Conservation (phyloP, 2,888 invertebrate species). For the Drosophila buzzatii region DNA sequence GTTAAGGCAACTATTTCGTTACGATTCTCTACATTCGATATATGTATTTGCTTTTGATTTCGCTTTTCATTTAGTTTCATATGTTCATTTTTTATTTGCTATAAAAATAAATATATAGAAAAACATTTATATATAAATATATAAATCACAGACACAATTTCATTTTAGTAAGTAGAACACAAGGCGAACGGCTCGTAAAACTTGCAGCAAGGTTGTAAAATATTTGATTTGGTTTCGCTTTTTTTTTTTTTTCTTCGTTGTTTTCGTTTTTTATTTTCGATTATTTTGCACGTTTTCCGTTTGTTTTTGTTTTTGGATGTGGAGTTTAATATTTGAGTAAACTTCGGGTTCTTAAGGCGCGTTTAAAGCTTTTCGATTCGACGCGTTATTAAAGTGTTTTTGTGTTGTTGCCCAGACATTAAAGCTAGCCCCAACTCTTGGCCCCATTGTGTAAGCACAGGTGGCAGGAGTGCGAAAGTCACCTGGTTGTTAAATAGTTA, state of each 20-base stretch:
- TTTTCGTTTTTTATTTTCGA: neutral
- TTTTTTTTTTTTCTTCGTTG: neutral
- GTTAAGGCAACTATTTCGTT: slow-evolving; percentile 75
- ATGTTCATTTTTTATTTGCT: slow-evolving; percentile 44
- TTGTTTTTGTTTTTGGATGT: neutral
- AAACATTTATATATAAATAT: neutral
- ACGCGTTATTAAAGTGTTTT: slow-evolving; percentile 8
- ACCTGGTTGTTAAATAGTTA: slow-evolving; percentile 37
- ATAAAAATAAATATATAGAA: slow-evolving; percentile 2
- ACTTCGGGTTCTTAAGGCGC: slow-evolving; percentile 19
- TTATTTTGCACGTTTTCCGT: slow-evolving; percentile 1
- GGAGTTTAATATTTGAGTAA: neutral
- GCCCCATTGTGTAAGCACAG: slow-evolving; percentile 16
- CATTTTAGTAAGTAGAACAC: slow-evolving; percentile 24
- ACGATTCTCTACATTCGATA: slow-evolving; percentile 24
- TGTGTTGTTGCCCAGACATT: neutral
- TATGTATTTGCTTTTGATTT: slow-evolving; percentile 26
- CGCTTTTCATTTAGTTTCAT: slow-evolving; percentile 24
- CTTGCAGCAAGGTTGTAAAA: slow-evolving; percentile 40
- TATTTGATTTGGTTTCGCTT: slow-evolving; percentile 14
- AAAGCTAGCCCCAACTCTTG: neutral
- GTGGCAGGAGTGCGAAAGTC: slow-evolving; percentile 25
- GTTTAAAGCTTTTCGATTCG: slow-evolving; percentile 2
- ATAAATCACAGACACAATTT: slow-evolving; percentile 11
- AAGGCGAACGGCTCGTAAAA: slow-evolving; percentile 24